Conservation (phyloP, 2,113 vertebrate species). For the Rallus limicola region DNA sequence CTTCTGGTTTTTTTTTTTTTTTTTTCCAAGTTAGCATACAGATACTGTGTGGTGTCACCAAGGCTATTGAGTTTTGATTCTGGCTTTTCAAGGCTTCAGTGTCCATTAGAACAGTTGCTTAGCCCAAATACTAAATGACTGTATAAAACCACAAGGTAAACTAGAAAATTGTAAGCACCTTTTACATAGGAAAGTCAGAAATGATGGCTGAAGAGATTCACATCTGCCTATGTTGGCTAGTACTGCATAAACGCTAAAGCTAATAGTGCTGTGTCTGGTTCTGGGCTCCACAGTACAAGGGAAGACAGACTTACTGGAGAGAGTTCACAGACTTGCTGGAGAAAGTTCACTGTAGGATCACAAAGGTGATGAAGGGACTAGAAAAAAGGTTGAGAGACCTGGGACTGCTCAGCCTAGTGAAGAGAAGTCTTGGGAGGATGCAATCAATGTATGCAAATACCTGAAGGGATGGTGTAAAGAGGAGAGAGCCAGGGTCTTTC, state of each 20-base stretch:
- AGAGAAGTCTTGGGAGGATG: neutral
- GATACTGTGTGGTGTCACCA: neutral
- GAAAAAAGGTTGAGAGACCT: neutral
- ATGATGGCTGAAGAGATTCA: neutral
- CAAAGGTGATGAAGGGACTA: neutral
- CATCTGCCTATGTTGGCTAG: too few relatives aligned
- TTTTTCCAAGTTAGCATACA: neutral
- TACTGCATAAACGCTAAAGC: neutral
- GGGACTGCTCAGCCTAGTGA: neutral
- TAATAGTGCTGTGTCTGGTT: neutral
- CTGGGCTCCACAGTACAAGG: neutral
- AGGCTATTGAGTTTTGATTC: too few relatives aligned
- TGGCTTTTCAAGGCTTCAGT: too few relatives aligned
- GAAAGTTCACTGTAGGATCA: neutral
- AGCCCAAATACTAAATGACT: neutral
- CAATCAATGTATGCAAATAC: neutral
- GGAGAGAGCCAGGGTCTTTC: fast-evolving
- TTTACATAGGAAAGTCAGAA: neutral
- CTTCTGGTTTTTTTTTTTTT: neutral
- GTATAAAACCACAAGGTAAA: neutral
- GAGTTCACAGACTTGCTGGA: neutral
- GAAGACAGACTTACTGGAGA: neutral
- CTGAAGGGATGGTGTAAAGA: neutral
- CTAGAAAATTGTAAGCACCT: neutral
- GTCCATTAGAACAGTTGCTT: neutral